phyloP scores from a whole-genome alignment of 2,113 vertebrate genomes.

The Megaleporinus macrocephalus region DNA sequence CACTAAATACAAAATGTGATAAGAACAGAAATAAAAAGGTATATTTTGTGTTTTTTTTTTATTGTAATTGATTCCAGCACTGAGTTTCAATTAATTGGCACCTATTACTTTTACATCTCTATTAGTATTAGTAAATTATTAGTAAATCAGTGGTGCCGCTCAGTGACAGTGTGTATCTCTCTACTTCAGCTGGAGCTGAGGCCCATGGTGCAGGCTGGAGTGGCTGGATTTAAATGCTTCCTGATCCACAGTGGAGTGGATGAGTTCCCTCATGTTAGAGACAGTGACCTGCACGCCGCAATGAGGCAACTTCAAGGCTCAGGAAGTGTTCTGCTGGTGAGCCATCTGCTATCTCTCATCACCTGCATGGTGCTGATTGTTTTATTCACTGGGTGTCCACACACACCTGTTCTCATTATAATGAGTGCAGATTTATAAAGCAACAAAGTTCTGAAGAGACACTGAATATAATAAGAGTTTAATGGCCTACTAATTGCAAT shows the following conservation, averaged over 20 bases:
- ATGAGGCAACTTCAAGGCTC: constrained; percentile 81
- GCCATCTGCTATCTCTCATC: neutral
- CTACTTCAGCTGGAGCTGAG: constrained; percentile 73
- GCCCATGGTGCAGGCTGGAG: constrained; percentile 79
- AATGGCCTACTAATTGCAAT: neutral
- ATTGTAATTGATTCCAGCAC: too few species aligned
- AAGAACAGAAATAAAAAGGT: too few species aligned
- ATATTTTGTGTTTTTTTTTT: too few species aligned
- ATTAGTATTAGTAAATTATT: neutral
- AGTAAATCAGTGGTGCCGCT: neutral
- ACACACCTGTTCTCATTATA: neutral
- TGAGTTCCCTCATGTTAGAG: constrained; percentile 79
- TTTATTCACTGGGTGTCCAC: neutral
- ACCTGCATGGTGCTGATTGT: neutral
- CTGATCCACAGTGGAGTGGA: constrained; percentile 84
- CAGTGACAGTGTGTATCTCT: neutral
- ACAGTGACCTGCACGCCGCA: constrained; percentile 75
- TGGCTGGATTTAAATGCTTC: constrained; percentile 86
- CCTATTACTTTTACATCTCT: too few species aligned
- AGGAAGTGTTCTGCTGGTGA: constrained; percentile 82
- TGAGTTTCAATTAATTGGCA: too few species aligned
- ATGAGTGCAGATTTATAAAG: neutral
- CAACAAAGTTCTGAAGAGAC: neutral
- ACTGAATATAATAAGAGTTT: neutral
- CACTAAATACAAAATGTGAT: too few species aligned